Conservation (phyloP, 23 tunicate genomes). For the Trididemnum nubilum region DNA sequence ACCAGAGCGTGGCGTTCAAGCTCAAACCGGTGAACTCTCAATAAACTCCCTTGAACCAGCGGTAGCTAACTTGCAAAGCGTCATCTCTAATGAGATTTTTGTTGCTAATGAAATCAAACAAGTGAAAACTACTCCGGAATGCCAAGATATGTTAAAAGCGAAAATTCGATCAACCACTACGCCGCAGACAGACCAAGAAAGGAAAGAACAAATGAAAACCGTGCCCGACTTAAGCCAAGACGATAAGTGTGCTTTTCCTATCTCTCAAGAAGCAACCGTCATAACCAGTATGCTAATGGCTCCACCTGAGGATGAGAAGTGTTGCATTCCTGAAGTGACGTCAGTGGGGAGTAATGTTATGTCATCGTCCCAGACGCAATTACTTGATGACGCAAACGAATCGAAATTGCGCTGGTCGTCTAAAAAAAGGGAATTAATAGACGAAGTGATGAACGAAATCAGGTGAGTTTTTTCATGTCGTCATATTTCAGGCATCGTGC, state of each 20-base stretch:
- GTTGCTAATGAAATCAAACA: background rate
- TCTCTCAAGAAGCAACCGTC: background rate
- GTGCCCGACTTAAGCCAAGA: background rate
- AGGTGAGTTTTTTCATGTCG: no score
- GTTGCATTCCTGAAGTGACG: conserved; percentile 11
- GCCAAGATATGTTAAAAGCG: background rate
- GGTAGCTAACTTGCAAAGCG: no score
- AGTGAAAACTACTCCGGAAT: background rate
- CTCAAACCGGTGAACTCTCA: no score
- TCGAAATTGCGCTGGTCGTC: conserved; percentile 1
- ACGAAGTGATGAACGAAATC: background rate
- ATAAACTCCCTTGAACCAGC: no score
- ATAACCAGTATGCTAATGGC: background rate
- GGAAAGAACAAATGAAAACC: background rate
- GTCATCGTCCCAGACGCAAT: background rate
- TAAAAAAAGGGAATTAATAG: background rate
- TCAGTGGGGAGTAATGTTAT: background rate
- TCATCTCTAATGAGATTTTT: background rate
- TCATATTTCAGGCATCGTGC: no score
- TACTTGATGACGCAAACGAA: background rate
- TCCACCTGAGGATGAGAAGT: background rate
- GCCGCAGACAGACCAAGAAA: conserved; percentile 15
- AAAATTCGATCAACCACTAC: background rate
- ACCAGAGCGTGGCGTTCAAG: no score
- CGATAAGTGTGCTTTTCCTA: background rate